Conservation (phyloP, 2,888 invertebrate genomes). For the Coelinius sp. region DNA sequence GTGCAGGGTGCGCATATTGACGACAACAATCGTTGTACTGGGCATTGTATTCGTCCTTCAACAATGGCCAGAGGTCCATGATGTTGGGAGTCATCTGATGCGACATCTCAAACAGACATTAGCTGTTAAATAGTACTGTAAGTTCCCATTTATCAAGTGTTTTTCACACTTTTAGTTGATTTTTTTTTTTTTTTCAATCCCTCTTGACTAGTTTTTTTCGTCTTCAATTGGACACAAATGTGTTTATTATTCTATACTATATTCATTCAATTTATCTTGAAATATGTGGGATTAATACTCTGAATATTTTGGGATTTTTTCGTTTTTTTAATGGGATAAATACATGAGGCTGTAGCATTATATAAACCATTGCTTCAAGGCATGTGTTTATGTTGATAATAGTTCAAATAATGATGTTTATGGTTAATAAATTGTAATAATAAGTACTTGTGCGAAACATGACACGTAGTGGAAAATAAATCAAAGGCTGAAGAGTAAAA, state of each 20-base stretch:
- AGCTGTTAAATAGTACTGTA: slow-evolving; percentile 77
- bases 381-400: not conserved
- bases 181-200: slow-evolving; percentile 35
- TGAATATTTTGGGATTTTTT: not conserved
- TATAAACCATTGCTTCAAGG: not conserved
- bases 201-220: not conserved
- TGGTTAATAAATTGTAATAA: not conserved
- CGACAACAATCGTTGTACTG: slow-evolving; percentile 86
- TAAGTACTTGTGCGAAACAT: slow-evolving; percentile 50
- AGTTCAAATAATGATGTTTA: not conserved
- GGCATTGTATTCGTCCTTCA: slow-evolving; percentile 87
- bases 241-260: slow-evolving; percentile 29
- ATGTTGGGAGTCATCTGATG: slow-evolving; percentile 85
- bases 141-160: slow-evolving; percentile 45
- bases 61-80: slow-evolving; percentile 91
- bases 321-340: not conserved
- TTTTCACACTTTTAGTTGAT: slow-evolving; percentile 30
- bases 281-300: not conserved
- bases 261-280: not conserved
- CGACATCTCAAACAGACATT: slow-evolving; percentile 85
- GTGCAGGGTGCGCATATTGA: slow-evolving; percentile 87
- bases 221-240: not conserved
- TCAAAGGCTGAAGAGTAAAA: slow-evolving; percentile 65
- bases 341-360: not conserved
- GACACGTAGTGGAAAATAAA: slow-evolving; percentile 64